Conservation (phyloP, 1,140 invertebrate species). For the Lanistes nyassanus region DNA sequence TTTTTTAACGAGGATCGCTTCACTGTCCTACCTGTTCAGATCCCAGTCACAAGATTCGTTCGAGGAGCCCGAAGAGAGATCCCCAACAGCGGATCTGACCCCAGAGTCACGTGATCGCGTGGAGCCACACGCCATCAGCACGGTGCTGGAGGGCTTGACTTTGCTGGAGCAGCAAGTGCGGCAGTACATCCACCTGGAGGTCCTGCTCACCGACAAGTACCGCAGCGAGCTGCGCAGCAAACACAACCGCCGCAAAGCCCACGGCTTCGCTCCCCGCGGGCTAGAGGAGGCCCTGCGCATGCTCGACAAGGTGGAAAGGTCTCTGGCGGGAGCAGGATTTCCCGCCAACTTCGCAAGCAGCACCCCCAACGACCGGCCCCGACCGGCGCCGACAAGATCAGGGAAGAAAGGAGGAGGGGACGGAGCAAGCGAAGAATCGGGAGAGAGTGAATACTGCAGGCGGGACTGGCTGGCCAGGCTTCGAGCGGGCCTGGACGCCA, state of each 20-base stretch:
- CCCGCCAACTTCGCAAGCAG: background rate
- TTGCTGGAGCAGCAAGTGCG: conserved; percentile 25
- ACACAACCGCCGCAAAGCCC: conserved; percentile 6
- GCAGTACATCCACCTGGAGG: conserved; percentile 30
- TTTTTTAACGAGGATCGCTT: no score
- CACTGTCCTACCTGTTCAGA: background rate
- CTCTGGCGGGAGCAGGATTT: background rate
- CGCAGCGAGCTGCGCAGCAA: conserved; percentile 9
- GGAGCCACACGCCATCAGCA: conserved; percentile 28
- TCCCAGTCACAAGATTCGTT: background rate
- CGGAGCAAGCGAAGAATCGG: background rate
- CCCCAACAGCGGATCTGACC: no score
- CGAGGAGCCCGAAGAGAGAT: background rate
- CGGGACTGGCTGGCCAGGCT: conserved; percentile 6
- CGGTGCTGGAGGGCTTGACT: conserved; percentile 22
- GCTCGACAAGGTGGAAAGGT: conserved; percentile 11
- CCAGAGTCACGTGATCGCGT: conserved; percentile 1
- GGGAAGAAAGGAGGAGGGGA: background rate
- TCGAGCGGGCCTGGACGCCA: conserved; percentile 6
- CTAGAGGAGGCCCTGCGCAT: conserved; percentile 5
- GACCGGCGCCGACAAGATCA: background rate
- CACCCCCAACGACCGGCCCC: background rate
- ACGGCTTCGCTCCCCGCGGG: background rate
- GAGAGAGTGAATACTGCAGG: no score
- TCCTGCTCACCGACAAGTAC: conserved; percentile 28